Evolutionary conservation across 2,888 invertebrate species (phyloP).

Genomic region (Ophonus ardosiacus): DNA sequence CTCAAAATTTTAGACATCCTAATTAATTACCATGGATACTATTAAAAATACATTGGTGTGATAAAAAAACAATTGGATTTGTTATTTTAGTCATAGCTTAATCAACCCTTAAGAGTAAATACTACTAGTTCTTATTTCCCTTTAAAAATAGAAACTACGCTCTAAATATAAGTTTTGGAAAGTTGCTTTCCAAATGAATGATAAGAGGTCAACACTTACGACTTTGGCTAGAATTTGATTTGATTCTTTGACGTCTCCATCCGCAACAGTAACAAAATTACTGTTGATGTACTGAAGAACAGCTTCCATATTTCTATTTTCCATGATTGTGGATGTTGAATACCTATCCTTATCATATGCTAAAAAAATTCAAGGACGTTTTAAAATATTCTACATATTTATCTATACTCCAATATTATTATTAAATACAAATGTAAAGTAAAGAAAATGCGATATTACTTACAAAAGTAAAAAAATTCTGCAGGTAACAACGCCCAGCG

Average conservation of each 20-base stretch:
- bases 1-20: no score
- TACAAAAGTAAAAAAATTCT: no score
- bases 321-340: slow-evolving; percentile 41
- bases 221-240: slow-evolving; percentile 68
- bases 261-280: slow-evolving; percentile 67
- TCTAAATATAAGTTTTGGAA: neutral
- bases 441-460: no score
- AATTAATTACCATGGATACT: no score
- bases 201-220: slow-evolving; percentile 46
- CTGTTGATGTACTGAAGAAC: slow-evolving; percentile 67
- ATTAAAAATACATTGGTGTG: no score
- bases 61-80: no score
- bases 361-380: no score
- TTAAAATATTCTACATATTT: no score
- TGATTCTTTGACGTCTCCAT: slow-evolving; percentile 65
- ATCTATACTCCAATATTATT: no score
- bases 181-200: neutral
- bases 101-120: neutral
- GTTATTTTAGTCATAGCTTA: neutral
- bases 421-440: no score
- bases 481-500: no score
- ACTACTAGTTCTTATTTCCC: neutral
- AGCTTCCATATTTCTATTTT: slow-evolving; percentile 67
- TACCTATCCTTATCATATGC: neutral
- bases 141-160: neutral